Evolutionary conservation across 2,113 vertebrate genomes (phyloP).

Genomic region (Butastur rufipennis): DNA sequence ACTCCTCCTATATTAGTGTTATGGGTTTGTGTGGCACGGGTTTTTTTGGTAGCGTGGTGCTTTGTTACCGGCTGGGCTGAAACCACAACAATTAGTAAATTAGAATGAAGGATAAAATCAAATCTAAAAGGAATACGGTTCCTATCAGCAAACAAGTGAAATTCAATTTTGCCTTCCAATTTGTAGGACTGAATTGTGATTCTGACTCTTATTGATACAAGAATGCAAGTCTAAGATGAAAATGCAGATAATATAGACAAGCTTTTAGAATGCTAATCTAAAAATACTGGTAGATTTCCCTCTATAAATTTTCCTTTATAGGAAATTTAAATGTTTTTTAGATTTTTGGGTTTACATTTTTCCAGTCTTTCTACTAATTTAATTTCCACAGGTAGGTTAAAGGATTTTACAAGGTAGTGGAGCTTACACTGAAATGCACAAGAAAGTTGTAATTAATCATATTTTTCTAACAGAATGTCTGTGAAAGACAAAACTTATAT

Average conservation of each 20-base stretch:
- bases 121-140: background rate
- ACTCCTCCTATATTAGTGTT: background rate
- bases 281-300: background rate
- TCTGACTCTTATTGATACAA: background rate
- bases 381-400: background rate
- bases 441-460: background rate
- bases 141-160: background rate
- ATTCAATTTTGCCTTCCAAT: background rate
- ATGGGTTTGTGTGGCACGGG: too few species aligned
- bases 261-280: background rate
- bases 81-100: background rate
- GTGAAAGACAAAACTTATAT: background rate
- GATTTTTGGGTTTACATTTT: background rate
- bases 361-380: background rate
- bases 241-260: background rate
- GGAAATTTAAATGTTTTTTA: background rate
- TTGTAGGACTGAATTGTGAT: background rate
- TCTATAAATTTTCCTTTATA: background rate
- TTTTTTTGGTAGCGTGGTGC: too few species aligned
- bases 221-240: background rate
- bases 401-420: background rate
- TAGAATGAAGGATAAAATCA: background rate
- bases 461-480: background rate
- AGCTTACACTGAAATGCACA: background rate
- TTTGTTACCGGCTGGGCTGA: too few species aligned